These are phyloP conservation scores for Sclerurus mexicanus DNA, from an alignment of 2,113 vertebrate species.

Conservation along the genomic window DNA sequence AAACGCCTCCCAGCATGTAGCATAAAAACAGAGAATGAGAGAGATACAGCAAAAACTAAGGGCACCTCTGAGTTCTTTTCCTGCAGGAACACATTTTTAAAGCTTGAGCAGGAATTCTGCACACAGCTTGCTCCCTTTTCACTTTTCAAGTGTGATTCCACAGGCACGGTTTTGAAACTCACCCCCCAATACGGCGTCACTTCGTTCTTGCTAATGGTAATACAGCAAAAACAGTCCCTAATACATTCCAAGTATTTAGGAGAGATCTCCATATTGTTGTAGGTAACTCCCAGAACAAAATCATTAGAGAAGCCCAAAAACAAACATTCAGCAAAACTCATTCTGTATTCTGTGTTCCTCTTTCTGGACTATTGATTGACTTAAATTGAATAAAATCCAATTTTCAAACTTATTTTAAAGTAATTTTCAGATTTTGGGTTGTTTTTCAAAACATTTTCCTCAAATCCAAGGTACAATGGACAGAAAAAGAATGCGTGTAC, in stretches of 20 bases:
- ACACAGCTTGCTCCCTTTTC: neutral
- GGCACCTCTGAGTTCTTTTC: neutral
- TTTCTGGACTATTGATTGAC: neutral
- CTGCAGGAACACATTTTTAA: neutral
- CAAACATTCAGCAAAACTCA: neutral
- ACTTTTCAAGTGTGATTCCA: neutral
- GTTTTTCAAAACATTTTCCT: neutral
- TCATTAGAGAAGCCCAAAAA: neutral
- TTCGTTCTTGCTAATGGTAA: neutral
- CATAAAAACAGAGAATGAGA: neutral
- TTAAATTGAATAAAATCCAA: neutral
- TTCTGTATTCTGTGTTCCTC: neutral
- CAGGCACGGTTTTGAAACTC: neutral
- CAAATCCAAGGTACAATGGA: neutral
- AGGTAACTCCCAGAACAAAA: neutral
- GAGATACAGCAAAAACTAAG: neutral
- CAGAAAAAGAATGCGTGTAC: neutral
- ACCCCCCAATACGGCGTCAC: neutral
- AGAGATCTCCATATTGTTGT: neutral
- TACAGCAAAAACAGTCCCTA: neutral
- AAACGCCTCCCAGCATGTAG: neutral
- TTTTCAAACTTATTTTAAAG: neutral
- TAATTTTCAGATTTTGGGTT: neutral
- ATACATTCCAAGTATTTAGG: neutral
- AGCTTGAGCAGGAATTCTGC: neutral